Evolutionary conservation across 1,140 invertebrate genomes (phyloP), one percentile per base, ranked within the genome.

Genomic region (Trichoplusia ni): DNA sequence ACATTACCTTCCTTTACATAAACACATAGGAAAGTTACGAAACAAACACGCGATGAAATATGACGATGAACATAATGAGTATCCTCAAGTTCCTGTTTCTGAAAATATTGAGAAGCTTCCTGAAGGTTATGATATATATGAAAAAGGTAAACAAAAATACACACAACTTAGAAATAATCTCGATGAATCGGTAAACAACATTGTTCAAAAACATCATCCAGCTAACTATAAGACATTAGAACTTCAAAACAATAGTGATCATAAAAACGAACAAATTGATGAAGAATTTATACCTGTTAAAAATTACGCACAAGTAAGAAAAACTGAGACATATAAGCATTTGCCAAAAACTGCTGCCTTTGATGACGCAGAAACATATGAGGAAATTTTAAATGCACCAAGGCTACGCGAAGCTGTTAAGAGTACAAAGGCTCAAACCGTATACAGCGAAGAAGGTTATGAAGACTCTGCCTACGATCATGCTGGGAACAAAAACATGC

Each of bases 401-500:
- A 85, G 94, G 63, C 84, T 95, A 23, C 89, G 92, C 35, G 93
- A 95, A 89, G 92, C 94, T 2, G 91, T 95, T 0, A 94, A 92
- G 42, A 93, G 94, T 69, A 92, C 92, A n/a, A 95, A 95, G 86
- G 91, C 93, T 2, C 94, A 95, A 76, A 95, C 93, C 1, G 92
- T 95, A 4, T 96, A 95, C 71, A 93, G 93, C 2, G 95, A 96
- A 86, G 94, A 96, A 90, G 95, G 95, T 0, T 95, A 95, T 67
- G 94, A 95, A 86, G 95, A 96, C 82, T 91, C 92, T 0, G 94
- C 92, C 4, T 96, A 96, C 71, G 95, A 96, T 79, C 95, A 96
- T 73, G 95, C 92, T 7, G 94, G 94, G 94, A 94, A 79, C 91
- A 94, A 44, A 94, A 94, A 70, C 92, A 94, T 65, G 94, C 94